These are phyloP conservation scores for Zaprionus inermis DNA, from an alignment of 1,140 invertebrate species.

Conservation along the genomic window DNA sequence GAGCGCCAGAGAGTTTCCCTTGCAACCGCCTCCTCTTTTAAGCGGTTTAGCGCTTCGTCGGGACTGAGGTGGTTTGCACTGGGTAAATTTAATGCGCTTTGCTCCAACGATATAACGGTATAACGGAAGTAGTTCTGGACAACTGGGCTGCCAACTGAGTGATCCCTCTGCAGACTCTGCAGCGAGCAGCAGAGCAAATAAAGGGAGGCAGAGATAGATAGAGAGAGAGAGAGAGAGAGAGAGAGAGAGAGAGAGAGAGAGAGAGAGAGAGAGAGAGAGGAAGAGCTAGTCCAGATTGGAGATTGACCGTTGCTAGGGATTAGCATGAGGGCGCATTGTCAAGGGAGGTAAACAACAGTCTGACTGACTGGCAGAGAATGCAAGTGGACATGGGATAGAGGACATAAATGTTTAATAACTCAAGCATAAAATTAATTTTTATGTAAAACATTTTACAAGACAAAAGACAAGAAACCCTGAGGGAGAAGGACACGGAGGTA, in stretches of 20 bases:
- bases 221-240: neutral
- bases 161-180: constrained; percentile 44
- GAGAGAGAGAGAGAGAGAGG: neutral
- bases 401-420: constrained; percentile 70
- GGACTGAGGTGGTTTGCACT: neutral
- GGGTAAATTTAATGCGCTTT: constrained; percentile 58
- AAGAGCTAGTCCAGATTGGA: neutral
- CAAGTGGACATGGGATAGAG: constrained; percentile 24
- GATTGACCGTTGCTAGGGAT: constrained; percentile 53
- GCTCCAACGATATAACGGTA: neutral
- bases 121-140: constrained; percentile 35
- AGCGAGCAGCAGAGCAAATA: neutral
- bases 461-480: constrained; percentile 33
- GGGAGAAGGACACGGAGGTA: neutral
- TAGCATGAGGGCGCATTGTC: constrained; percentile 24
- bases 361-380: neutral
- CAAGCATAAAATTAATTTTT: constrained; percentile 73
- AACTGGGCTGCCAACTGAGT: constrained; percentile 46
- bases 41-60: constrained; percentile 58
- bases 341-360: neutral
- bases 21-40: constrained; percentile 21
- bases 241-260: neutral
- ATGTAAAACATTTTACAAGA: constrained; percentile 35
- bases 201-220: too few relatives aligned
- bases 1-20: too few relatives aligned